These are phyloP conservation scores for Tamandua tetradactyla DNA, from an alignment of 2,797 vertebrate genomes.

Conservation along the genomic window DNA sequence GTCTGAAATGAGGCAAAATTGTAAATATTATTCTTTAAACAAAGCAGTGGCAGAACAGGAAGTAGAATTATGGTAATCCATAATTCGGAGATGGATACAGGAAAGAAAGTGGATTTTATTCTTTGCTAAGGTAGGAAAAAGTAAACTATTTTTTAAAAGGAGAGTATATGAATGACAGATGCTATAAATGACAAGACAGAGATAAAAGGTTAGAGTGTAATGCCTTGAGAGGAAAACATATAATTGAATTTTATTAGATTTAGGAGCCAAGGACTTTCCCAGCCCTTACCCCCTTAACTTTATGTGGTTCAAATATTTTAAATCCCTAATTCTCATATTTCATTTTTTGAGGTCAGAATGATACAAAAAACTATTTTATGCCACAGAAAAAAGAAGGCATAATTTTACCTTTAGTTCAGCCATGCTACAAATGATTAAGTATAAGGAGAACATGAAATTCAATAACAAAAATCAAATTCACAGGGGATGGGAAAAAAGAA, in stretches of 20 bases:
- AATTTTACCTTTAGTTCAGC: slow-evolving; percentile 65
- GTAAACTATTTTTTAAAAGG: neutral
- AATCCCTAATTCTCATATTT: slow-evolving; percentile 50
- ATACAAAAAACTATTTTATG: slow-evolving; percentile 39
- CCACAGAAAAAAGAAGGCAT: slow-evolving; percentile 42
- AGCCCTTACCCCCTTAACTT: neutral
- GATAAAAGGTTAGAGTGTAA: neutral
- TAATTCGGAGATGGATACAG: neutral
- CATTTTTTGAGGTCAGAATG: slow-evolving; percentile 21
- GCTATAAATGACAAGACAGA: neutral
- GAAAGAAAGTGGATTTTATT: neutral
- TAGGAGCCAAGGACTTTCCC: neutral
- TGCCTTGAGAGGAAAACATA: neutral
- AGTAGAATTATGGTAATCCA: neutral
- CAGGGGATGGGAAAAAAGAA: slow-evolving; percentile 65
- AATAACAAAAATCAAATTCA: slow-evolving; percentile 73
- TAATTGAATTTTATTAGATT: slow-evolving; percentile 30
- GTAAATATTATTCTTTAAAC: neutral
- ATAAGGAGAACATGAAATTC: slow-evolving; percentile 68
- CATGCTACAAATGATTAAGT: slow-evolving; percentile 71
- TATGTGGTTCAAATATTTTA: slow-evolving; percentile 39
- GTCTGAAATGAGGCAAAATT: neutral
- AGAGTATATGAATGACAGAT: neutral
- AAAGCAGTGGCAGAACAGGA: neutral
- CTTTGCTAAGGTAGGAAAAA: neutral